Evolutionary conservation across 2,797 vertebrate species (phyloP).

Genomic region (Ctenopoma kingsleyae): DNA sequence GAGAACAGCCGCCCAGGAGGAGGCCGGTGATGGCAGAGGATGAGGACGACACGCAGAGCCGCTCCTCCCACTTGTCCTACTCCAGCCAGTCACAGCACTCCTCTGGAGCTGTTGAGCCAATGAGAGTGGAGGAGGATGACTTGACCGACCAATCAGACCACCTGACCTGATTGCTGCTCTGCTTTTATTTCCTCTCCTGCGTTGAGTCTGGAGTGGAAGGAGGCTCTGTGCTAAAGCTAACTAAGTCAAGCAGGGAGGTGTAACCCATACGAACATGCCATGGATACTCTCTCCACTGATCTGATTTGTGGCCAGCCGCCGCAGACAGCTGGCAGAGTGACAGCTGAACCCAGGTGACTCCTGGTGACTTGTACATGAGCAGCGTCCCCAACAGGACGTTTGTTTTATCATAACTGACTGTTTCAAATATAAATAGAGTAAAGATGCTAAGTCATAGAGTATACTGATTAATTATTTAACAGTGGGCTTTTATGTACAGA

Average conservation of each 20-base stretch:
- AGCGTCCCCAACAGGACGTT: constrained; percentile 36
- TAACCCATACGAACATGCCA: constrained; percentile 18
- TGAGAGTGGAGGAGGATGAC: constrained; percentile 69
- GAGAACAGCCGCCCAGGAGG: constrained; percentile 13
- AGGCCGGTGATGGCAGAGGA: constrained; percentile 76
- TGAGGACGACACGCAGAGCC: constrained; percentile 82
- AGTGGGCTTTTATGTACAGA: constrained; percentile 56
- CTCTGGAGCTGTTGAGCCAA: constrained; percentile 67
- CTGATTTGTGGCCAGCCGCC: constrained; percentile 29
- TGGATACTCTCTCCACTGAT: constrained; percentile 34
- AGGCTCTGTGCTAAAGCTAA: constrained; percentile 19
- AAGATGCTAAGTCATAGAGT: constrained; percentile 43
- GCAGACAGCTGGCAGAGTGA: constrained; percentile 10
- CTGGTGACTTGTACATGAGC: constrained; percentile 25
- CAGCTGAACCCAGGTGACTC: constrained; percentile 35
- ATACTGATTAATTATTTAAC: constrained; percentile 47
- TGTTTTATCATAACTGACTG: constrained; percentile 32
- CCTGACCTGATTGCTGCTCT: constrained; percentile 71
- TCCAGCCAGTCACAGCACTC: constrained; percentile 85
- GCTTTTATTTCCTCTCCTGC: constrained; percentile 44
- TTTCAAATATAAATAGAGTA: constrained; percentile 35
- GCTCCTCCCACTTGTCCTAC: constrained; percentile 76
- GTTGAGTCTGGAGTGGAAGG: constrained; percentile 46
- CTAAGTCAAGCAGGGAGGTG: constrained; percentile 34
- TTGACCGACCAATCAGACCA: constrained; percentile 66